Percentiles rank a stretch among this genome's conserved stretches.
These are phyloP conservation scores for Pelobates cultripes DNA, from an alignment of 2,797 vertebrate species.

Conservation along the genomic window DNA sequence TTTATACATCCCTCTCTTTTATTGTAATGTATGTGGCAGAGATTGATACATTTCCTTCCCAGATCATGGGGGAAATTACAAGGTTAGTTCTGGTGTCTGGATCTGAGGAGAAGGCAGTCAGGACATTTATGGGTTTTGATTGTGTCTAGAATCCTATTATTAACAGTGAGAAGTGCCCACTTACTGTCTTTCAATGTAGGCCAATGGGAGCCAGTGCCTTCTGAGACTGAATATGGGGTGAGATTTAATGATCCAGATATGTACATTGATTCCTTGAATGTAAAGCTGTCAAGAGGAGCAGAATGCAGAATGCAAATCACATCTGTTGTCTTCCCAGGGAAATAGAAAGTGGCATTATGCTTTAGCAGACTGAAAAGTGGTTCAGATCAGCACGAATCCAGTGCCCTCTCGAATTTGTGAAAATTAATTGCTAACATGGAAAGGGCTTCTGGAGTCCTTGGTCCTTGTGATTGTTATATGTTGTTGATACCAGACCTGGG, in stretches of 20 bases:
- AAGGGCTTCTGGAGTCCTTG: constrained; percentile 15
- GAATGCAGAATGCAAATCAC: constrained; percentile 18
- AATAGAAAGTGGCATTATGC: constrained; percentile 19
- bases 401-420: constrained; percentile 31
- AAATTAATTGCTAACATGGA: constrained; percentile 21
- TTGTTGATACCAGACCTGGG: constrained; percentile 12
- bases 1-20: too few relatives aligned
- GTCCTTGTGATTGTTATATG: constrained; percentile 8
- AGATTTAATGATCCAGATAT: neutral
- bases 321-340: constrained; percentile 49
- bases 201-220: neutral
- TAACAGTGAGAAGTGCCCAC: too few relatives aligned
- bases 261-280: constrained; percentile 17
- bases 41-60: too few relatives aligned
- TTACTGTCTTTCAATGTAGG: neutral
- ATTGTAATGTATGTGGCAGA: too few relatives aligned
- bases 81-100: too few relatives aligned
- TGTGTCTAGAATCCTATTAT: too few relatives aligned
- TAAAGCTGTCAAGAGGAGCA: constrained; percentile 17
- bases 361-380: constrained; percentile 33
- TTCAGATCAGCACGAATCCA: constrained; percentile 32
- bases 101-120: too few relatives aligned
- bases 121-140: too few relatives aligned
- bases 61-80: too few relatives aligned
- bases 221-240: neutral